Evolutionary conservation across 2,888 invertebrate species (phyloP), one percentile per base, ranked within the genome.

Genomic region (Athalia rosae): DNA sequence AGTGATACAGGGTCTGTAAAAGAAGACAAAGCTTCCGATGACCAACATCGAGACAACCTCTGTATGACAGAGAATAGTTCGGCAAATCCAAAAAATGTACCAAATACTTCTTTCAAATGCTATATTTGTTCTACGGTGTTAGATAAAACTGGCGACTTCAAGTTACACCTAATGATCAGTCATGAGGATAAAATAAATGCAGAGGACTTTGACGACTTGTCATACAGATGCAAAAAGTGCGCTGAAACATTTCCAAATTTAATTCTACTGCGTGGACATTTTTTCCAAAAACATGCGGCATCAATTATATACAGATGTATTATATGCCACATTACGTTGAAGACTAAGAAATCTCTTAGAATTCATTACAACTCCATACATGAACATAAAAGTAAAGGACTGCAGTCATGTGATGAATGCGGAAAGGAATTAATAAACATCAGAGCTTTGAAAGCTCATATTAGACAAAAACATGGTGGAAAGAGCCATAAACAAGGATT

Each of bases 401-500:
- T 13, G 71, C 61, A 48, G n/a, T 43, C 58, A 13, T 77, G 77
- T 53, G 9, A 77, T 59, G 61, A 50, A 13, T 77, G 77, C 48
- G 77, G 69, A 8, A 77, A 71, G 9, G 61, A 77, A 71, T 11
- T 77, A 6, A 28, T 4, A 8, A 77, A 50, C 48, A 48, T 77
- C 11, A 77, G 59, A 71, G 61, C 77, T 50, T 9, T 77, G 15
- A 77, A 50, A 43, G 48, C 71, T 61, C 77, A 77, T 48, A 77
- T 77, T 28, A 71, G 69, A 77, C 28, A 71, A 6, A 78, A 80
- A 63, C 58, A 80, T 69, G 53, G 73, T 61, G 50, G 13, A 63
- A 45, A 15, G 76, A 45, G 53, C 9, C 15, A 50, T 11, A 77
- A 79, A 78, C 71, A 67, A 41, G 79, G 91, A 80, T 92, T 91